Base-by-base conservation (phyloP, 2,888 invertebrate species). In the Drosophila trichaetosa region DNA sequence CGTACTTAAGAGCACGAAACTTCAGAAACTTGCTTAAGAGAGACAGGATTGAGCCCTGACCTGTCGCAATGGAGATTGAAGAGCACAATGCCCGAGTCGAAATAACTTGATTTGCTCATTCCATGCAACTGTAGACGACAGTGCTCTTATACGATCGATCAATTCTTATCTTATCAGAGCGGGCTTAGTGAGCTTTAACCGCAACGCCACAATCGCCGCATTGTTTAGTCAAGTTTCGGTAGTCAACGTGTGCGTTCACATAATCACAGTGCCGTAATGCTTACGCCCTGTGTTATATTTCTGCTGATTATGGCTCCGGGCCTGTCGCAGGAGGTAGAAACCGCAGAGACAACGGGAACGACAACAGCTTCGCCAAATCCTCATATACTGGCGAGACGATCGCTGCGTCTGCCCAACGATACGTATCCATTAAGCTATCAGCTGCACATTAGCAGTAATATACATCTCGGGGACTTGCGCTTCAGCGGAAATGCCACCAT, bases 401-500 rank as follows among this genome's bases (percentile, higher is more conserved):
- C 92, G 3, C 82, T 94, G 91, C 93, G 94, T 33, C 93, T 95
- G 65, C 95, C 95, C 0, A 94, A 93, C 4, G 93, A 94, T 79
- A 93, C 95, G 65, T 89, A 89, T 11, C 95, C 95, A 0, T 72
- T 90, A 38, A 94, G 94, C 83, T 96, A 95, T 88, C 93, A 94
- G 79, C 78, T 93, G 46, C 90, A 91, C 56, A 83, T 93, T 11
- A 69, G 68, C 33, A 92, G 80, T 11, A 77, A 85, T 48, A 87
- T 93, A 52, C 92, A 93, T 76, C 73, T 76, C 33, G 87, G 86
- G 2, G 78, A 79, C 0, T 80, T 80, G 36, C 65, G 67, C 38
- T 93, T 91, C 59, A 87, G 49, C 68, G 93, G 91, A 51, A 91
- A 91, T 72, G 91, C 89, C 31, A 90, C 90, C 67, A 92, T 93